Evolutionary conservation across 2,797 vertebrate genomes (phyloP).

Genomic region (Pangasius krempfi): DNA sequence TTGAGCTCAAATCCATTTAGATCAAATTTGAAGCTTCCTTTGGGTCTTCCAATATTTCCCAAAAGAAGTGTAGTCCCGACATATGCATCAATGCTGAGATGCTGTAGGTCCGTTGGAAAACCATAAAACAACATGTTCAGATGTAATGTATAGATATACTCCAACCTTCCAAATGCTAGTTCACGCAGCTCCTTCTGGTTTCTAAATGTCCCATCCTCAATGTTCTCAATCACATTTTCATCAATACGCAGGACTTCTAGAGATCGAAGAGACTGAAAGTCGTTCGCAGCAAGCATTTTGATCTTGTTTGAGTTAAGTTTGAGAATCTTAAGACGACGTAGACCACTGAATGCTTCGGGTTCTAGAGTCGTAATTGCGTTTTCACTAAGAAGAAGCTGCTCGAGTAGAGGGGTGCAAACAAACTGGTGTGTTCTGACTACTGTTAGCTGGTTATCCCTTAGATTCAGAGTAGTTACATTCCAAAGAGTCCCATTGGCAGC

Average conservation of each 20-base stretch:
- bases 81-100: slow-evolving; percentile 47
- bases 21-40: slow-evolving; percentile 43
- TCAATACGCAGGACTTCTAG: slow-evolving; percentile 49
- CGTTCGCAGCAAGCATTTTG: slow-evolving; percentile 16
- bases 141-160: slow-evolving; percentile 43
- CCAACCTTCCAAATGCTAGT: slow-evolving; percentile 50
- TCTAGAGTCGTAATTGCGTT: slow-evolving; percentile 44
- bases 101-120: slow-evolving; percentile 45
- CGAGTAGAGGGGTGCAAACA: slow-evolving; percentile 54
- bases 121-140: slow-evolving; percentile 46
- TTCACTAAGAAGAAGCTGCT: slow-evolving; percentile 40
- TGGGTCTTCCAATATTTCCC: neutral
- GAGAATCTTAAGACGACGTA: slow-evolving; percentile 45
- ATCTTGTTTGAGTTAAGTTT: slow-evolving; percentile 45
- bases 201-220: slow-evolving; percentile 47
- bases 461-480: slow-evolving; percentile 43
- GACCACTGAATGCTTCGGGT: slow-evolving; percentile 41
- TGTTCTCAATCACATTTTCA: slow-evolving; percentile 30
- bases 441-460: slow-evolving; percentile 33
- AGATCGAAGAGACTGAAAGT: slow-evolving; percentile 44
- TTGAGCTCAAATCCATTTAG: slow-evolving; percentile 32
- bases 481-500: slow-evolving; percentile 34
- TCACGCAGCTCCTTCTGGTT: slow-evolving; percentile 42
- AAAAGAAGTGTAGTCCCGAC: slow-evolving; percentile 44
- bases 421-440: slow-evolving; percentile 45